Percentiles rank a stretch among this genome's conserved stretches.
Evolutionary conservation across 2,113 vertebrate species (phyloP).

Genomic region (Chionomys nivalis): DNA sequence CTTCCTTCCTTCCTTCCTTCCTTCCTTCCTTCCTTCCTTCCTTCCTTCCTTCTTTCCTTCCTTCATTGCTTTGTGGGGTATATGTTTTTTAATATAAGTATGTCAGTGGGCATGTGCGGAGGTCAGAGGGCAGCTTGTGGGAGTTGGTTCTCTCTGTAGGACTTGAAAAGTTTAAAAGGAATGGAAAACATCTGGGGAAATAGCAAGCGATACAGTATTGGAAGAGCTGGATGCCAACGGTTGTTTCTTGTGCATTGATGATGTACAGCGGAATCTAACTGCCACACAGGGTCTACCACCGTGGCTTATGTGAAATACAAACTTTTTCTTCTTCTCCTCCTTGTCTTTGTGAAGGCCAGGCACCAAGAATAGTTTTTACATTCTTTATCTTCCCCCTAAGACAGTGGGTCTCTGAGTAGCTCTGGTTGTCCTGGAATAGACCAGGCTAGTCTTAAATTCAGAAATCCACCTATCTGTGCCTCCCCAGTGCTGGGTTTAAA

Average conservation of each 20-base stretch:
- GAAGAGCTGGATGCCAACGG: neutral
- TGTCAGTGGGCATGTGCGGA: neutral
- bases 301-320: neutral
- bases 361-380: neutral
- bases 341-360: neutral
- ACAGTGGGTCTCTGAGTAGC: neutral
- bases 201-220: neutral
- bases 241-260: neutral
- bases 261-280: neutral
- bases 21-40: too few species aligned
- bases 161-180: neutral
- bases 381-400: neutral
- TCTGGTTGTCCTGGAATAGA: neutral
- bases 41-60: too few species aligned
- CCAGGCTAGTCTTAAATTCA: neutral
- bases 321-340: neutral
- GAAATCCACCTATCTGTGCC: neutral
- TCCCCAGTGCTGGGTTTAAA: neutral
- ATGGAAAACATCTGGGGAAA: neutral
- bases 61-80: too few species aligned
- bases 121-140: neutral
- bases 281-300: neutral
- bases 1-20: too few species aligned
- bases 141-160: neutral
- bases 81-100: neutral